Evolutionary conservation across 2,113 vertebrate genomes (phyloP).

Genomic region (Tupaia tana): DNA sequence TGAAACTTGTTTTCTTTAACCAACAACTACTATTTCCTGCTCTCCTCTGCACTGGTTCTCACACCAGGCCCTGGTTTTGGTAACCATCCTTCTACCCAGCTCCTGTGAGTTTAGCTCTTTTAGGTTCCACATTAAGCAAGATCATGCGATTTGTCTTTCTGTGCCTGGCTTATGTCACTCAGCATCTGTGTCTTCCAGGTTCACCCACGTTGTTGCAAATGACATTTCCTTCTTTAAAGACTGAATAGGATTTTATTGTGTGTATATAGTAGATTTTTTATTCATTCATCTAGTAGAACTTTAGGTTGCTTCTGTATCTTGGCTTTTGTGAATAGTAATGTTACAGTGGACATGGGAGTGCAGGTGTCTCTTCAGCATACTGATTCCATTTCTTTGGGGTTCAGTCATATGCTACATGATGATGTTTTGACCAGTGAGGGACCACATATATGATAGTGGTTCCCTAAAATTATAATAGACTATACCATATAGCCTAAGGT

Average conservation of each 20-base stretch:
- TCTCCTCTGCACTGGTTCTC: background rate
- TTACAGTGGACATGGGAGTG: background rate
- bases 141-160: background rate
- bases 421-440: no score
- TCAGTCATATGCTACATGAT: no score
- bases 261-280: background rate
- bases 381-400: background rate
- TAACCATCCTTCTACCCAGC: background rate
- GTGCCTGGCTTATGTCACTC: background rate
- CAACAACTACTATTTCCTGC: background rate
- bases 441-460: no score
- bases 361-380: background rate
- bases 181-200: background rate
- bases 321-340: background rate
- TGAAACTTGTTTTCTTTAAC: background rate
- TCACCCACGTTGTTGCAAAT: background rate
- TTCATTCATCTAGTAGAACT: background rate
- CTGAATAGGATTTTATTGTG: background rate
- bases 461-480: no score
- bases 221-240: background rate
- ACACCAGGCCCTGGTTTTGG: background rate
- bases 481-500: no score
- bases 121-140: background rate
- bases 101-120: background rate
- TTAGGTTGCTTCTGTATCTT: background rate